phyloP scores from a whole-genome alignment of 2,888 invertebrate species.

The Phaonia tiefii region DNA sequence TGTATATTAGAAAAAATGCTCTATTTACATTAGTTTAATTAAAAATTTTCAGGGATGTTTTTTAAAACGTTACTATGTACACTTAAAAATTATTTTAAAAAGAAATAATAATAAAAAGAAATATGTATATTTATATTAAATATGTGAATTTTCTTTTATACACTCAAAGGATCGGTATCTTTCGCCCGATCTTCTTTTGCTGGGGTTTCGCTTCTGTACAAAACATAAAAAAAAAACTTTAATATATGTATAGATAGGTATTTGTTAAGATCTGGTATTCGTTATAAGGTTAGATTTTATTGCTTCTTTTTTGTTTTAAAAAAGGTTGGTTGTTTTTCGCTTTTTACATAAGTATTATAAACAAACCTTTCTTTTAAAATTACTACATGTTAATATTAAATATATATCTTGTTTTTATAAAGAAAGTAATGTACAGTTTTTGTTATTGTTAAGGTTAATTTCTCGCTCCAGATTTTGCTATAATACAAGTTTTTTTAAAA shows the following conservation, averaged over 20 bases:
- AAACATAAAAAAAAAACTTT: conserved; percentile 1
- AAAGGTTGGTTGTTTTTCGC: neutral
- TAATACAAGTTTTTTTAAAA: conserved; percentile 42
- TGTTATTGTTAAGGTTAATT: neutral
- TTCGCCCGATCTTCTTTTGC: neutral
- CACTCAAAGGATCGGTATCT: neutral
- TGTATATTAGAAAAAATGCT: conserved; percentile 14
- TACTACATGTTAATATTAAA: neutral
- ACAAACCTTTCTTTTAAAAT: conserved; percentile 3
- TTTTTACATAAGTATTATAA: conserved; percentile 23
- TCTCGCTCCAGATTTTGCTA: neutral
- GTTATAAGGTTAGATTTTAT: conserved; percentile 10
- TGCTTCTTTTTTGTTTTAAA: conserved; percentile 26
- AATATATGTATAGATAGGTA: neutral
- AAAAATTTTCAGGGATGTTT: conserved; percentile 10
- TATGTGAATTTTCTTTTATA: neutral
- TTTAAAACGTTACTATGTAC: conserved; percentile 2
- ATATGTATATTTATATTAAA: neutral
- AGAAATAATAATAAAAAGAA: conserved; percentile 16
- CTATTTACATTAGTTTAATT: conserved; percentile 11
- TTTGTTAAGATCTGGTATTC: neutral
- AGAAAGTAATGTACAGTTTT: conserved; percentile 17
- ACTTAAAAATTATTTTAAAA: conserved; percentile 8
- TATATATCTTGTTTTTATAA: too few species aligned
- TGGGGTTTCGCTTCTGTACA: neutral